Conservation (phyloP, 1,140 invertebrate genomes). For the Achatina immaculata region DNA sequence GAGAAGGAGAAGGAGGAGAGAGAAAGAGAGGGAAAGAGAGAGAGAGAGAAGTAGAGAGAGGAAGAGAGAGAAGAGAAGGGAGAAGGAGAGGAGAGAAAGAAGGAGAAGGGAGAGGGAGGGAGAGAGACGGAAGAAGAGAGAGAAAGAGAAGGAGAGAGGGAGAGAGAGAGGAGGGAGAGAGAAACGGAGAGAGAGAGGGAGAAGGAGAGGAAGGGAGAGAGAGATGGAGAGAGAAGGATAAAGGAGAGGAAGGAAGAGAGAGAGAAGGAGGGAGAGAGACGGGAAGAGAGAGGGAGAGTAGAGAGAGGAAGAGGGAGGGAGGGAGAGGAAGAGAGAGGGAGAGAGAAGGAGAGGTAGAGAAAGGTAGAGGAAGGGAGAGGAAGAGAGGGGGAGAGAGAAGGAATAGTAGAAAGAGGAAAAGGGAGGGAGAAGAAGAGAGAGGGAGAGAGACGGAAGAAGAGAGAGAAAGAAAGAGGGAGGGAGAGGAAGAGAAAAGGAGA, state of each 20-base stretch:
- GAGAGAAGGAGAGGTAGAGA: background rate
- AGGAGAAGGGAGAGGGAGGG: background rate
- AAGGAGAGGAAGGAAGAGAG: background rate
- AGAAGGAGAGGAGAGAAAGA: background rate
- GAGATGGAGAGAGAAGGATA: constrained; percentile 4
- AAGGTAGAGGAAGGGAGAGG: background rate
- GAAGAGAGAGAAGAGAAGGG: background rate
- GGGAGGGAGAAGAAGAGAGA: background rate
- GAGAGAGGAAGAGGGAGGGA: background rate
- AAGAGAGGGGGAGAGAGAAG: background rate
- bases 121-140: background rate
- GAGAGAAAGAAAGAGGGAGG: background rate
- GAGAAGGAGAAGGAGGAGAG: background rate
- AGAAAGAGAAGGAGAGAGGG: background rate
- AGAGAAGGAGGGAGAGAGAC: background rate
- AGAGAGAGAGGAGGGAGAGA: background rate
- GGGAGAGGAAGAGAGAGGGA: background rate
- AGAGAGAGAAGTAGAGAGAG: background rate
- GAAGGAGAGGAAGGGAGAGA: background rate
- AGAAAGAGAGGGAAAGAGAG: background rate
- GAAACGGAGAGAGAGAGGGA: background rate
- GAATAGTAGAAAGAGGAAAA: background rate
- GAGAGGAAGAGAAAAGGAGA: background rate
- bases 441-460: background rate
- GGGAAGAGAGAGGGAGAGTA: background rate